Evolutionary conservation across 2,113 vertebrate genomes (phyloP).

Genomic region (Regulus satrapa): DNA sequence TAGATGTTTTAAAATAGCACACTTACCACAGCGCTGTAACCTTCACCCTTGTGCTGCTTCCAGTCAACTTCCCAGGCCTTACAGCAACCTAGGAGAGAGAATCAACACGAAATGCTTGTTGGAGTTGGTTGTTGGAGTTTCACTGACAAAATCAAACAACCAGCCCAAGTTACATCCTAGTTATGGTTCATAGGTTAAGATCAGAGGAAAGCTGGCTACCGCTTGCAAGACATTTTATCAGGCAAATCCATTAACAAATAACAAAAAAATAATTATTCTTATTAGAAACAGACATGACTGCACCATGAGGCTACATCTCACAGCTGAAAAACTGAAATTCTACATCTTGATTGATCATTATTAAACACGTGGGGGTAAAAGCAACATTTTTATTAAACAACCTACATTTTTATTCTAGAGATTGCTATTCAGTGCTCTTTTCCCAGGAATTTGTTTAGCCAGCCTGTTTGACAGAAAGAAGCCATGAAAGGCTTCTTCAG

Average conservation of each 20-base stretch:
- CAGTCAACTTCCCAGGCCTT: neutral
- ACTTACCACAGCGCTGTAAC: neutral
- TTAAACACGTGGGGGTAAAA: neutral
- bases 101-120: neutral
- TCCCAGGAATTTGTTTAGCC: neutral
- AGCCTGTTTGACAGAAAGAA: neutral
- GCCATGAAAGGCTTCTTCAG: rapidly evolving
- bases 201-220: neutral
- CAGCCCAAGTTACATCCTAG: neutral
- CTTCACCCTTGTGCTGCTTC: neutral
- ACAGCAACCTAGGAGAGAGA: neutral
- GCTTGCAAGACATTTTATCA: neutral
- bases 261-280: neutral
- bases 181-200: neutral
- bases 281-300: neutral
- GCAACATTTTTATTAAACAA: neutral
- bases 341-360: neutral
- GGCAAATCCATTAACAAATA: neutral
- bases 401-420: neutral
- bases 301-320: neutral
- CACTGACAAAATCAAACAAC: neutral
- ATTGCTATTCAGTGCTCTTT: neutral
- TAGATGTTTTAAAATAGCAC: neutral
- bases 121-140: too few species aligned
- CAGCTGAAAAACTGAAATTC: neutral